These are phyloP conservation scores for Bradypus variegatus DNA, from an alignment of 2,797 vertebrate genomes.

Conservation along the genomic window DNA sequence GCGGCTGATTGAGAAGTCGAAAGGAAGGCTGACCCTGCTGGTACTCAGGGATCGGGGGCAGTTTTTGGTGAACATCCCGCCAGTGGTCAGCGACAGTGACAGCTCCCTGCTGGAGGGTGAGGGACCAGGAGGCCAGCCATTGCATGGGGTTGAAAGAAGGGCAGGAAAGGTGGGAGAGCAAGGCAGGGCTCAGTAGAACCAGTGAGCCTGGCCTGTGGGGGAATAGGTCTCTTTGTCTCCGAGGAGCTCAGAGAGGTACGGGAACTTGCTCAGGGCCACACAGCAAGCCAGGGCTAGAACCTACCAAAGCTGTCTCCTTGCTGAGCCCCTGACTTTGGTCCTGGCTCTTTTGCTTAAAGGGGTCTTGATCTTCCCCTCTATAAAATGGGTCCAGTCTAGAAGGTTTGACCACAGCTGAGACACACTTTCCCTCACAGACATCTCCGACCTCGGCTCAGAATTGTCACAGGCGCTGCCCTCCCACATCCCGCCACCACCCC, in stretches of 20 bases:
- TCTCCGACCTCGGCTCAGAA: conserved; percentile 86
- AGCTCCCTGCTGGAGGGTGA: conserved; percentile 90
- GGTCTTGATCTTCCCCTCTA: neutral
- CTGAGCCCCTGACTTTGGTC: neutral
- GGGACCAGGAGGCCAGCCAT: neutral
- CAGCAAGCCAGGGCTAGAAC: neutral
- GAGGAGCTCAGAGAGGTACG: neutral
- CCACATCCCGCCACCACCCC: conserved; percentile 59
- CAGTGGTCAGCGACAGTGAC: conserved; percentile 78
- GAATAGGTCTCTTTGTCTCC: too few relatives aligned
- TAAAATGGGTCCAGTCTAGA: neutral
- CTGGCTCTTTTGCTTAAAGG: neutral
- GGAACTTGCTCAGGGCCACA: neutral
- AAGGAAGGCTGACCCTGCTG: conserved; percentile 86
- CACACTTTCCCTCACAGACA: conserved; percentile 74
- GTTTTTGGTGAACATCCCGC: conserved; percentile 91
- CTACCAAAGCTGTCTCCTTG: neutral
- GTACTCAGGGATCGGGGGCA: conserved; percentile 86
- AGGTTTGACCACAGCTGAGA: neutral
- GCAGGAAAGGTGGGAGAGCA: too few relatives aligned
- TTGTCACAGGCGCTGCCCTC: conserved; percentile 58
- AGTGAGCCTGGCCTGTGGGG: neutral
- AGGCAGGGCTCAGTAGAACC: neutral
- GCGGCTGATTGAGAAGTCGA: conserved; percentile 87
- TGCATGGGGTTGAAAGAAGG: neutral